Evolutionary conservation across 2,113 vertebrate genomes (phyloP), one percentile per base, ranked within the genome.

Genomic region (Tupaia chinensis): DNA sequence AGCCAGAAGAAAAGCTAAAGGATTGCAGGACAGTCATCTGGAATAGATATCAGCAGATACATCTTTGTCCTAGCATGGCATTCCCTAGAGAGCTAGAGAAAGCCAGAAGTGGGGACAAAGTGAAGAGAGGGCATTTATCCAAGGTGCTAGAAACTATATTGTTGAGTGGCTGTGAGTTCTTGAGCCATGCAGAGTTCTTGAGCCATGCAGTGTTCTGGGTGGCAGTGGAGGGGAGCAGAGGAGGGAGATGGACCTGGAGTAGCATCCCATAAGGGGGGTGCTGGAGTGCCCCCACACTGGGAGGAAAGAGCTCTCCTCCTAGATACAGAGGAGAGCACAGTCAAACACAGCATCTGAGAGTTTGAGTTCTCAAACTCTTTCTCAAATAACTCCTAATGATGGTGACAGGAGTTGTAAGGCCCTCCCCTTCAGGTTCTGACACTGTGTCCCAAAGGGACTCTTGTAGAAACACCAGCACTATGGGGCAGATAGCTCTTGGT

Each of bases 201-300:
- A 44, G 17, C 66, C 7, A 22, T 5, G 0, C 5, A 14, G 3
- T 10, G 0, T 7, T 20, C 20, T 15, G 27, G 22, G 25, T 14
- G 34, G 27, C 25, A 70, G 76, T 32, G 6, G 60, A 4, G 27
- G 27, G 20, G 56, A 70, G 53, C 3, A 29, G 68, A 54, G 19
- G 79, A 29, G 22, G 19, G 27, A 63, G 68, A n/a, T 2, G 19
- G 58, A 16, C 22, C 5, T 1, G 23, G 34, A 76, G 54, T 44
- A 56, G 32, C 20, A 22, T 15, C 23, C 25, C 53, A 22, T 1
- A 13, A 17, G 44, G 16, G 27, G 11, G 25, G 32, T 8, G 13
- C 44, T 44, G 44, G 44, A 44, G 44, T 44, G 44, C 44, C 44
- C 5, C 44, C 44, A 44, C 44, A 44, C 44, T 44, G 44, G 44